Evolutionary conservation across 2,113 vertebrate species (phyloP).

Genomic region (Nannospalax galili): DNA sequence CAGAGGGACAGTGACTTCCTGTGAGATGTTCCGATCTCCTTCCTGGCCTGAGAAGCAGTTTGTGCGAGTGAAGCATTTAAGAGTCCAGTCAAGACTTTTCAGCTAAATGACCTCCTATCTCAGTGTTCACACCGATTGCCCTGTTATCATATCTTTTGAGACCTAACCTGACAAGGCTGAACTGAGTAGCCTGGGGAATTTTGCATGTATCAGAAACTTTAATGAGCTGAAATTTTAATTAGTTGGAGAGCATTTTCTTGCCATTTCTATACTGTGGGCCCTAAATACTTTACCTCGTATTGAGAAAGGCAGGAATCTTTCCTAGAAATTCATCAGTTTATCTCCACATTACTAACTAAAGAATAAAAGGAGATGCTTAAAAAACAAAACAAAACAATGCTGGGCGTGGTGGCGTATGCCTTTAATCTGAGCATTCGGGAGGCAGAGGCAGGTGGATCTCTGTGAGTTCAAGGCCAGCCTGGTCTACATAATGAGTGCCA

Average conservation of each 20-base stretch:
- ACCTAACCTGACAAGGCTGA: constrained; percentile 59
- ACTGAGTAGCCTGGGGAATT: constrained; percentile 35
- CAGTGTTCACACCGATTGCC: constrained; percentile 69
- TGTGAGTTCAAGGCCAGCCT: no score
- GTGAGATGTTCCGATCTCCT: constrained; percentile 40
- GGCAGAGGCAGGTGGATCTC: no score
- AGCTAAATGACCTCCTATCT: constrained; percentile 63
- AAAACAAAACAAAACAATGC: no score
- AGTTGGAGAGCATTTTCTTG: neutral
- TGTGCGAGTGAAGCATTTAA: constrained; percentile 58
- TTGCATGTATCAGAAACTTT: neutral
- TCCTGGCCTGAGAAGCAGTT: neutral
- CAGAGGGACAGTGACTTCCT: constrained; percentile 55
- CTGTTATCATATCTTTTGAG: constrained; percentile 31
- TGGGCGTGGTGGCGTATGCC: no score
- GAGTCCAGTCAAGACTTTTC: constrained; percentile 22
- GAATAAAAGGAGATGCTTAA: neutral
- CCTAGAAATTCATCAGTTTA: neutral
- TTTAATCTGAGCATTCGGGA: no score
- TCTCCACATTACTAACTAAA: neutral
- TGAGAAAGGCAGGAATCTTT: neutral
- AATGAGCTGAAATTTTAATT: constrained; percentile 58
- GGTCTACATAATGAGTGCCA: no score
- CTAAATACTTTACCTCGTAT: neutral
- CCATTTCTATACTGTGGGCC: neutral